Conservation (phyloP, 2,797 vertebrate genomes). For the Cichlasoma orientale region DNA sequence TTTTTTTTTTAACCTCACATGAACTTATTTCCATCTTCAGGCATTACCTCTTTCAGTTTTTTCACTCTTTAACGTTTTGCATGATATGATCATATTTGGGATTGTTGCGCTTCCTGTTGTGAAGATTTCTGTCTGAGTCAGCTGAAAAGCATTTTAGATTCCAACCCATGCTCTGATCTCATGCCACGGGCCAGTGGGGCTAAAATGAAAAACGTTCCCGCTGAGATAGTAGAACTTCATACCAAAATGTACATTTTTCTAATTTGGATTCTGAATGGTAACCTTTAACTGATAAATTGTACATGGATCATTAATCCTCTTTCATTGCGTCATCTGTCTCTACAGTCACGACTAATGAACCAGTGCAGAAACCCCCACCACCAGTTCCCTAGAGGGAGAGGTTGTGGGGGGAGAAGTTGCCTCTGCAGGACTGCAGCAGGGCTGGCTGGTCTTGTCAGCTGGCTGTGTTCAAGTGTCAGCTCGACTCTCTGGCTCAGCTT, state of each 20-base stretch:
- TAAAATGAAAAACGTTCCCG: slow-evolving; percentile 11
- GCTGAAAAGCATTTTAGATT: background rate
- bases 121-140: background rate
- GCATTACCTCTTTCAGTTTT: background rate
- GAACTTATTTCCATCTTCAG: background rate
- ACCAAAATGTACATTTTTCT: slow-evolving; percentile 29
- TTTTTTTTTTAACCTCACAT: background rate
- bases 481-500: slow-evolving; percentile 68
- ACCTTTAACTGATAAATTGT: slow-evolving; percentile 40
- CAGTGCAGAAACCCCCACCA: slow-evolving; percentile 1
- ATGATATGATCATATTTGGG: background rate
- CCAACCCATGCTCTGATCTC: too few relatives aligned
- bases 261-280: slow-evolving; percentile 47
- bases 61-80: accelerated
- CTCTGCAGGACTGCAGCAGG: slow-evolving; percentile 59
- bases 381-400: background rate
- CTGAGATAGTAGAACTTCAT: slow-evolving; percentile 8
- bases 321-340: slow-evolving; percentile 44
- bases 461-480: slow-evolving; percentile 76
- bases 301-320: slow-evolving; percentile 26
- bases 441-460: slow-evolving; percentile 67
- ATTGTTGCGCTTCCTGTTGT: background rate
- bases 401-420: slow-evolving; percentile 1
- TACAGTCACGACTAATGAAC: slow-evolving; percentile 48
- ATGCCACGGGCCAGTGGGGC: background rate